Evolutionary conservation across 2,113 vertebrate genomes (phyloP), one percentile per base, ranked within the genome.

Genomic region (Cariama cristata): DNA sequence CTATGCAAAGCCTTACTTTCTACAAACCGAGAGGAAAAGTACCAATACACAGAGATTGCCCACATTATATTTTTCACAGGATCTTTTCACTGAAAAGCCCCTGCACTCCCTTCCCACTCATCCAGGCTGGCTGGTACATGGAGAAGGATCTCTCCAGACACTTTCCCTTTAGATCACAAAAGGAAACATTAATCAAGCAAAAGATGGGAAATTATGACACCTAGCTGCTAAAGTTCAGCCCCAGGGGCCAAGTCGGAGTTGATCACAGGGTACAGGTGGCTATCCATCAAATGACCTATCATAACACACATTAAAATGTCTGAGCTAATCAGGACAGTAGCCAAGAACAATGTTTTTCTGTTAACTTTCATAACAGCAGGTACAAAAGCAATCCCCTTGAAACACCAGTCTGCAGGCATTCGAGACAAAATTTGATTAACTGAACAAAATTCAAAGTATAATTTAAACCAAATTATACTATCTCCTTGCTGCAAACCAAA

Each of bases 131-230:
- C 71, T 62, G 59, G 79, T 86, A 89, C 45, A 72, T 52, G 88
- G 56, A 81, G 93, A 96, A 95, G 96, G 90, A 97, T 96, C 91
- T 94, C 98, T 97, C 93, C 94, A 96, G 96, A 96, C 88, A 91
- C 91, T 97, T 98, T 97, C 97, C 93, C 88, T 98, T 97, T 96
- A 96, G 96, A 98, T 98, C 96, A 97, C 91, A 87, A 98, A 97
- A 98, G 98, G 98, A 98, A 98, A 97, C 82, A 98, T 98, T 97
- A 98, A 98, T 98, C 98, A 98, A 97, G 96, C 40, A 96, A 98
- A 98, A 98, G 97, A 98, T 98, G 98, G 98, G 98, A 98, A 98
- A 98, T 98, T 97, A 98, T 98, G 98, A 98, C 98, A 98, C 96
- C 96, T 93, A 97, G 95, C 95, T 96, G 96, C 86, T 84, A 95